Conservation (phyloP, 1,140 invertebrate genomes). For the Atta texana region DNA sequence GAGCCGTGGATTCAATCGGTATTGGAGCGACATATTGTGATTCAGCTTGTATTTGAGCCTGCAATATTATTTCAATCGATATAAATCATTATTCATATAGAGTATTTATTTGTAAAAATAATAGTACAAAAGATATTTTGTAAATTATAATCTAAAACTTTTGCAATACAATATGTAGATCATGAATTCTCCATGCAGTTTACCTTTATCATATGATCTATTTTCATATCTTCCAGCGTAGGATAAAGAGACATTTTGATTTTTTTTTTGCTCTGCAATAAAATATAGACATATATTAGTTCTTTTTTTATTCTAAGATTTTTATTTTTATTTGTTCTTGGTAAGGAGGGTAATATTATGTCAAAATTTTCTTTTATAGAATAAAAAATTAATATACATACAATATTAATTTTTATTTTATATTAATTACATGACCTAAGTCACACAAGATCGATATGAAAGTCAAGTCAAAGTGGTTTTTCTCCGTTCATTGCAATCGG, state of each 20-base stretch:
- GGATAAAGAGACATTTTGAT: constrained; percentile 94
- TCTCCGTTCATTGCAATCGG: not conserved
- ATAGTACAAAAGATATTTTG: not conserved
- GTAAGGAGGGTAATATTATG: not conserved
- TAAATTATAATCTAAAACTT: constrained; percentile 9
- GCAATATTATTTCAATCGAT: constrained; percentile 21
- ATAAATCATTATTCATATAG: not conserved
- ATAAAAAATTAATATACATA: not conserved
- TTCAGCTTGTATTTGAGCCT: constrained; percentile 81
- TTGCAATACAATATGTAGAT: not conserved
- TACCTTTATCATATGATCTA: constrained; percentile 94
- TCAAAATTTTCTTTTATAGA: not conserved
- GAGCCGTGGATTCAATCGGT: constrained; percentile 50
- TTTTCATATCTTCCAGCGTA: constrained; percentile 97
- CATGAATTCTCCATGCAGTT: constrained; percentile 77
- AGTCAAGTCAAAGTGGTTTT: not conserved
- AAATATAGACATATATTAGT: not conserved
- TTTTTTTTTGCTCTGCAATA: not conserved
- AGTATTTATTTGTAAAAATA: not conserved
- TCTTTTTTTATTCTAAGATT: not conserved
- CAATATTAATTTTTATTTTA: constrained; percentile 2
- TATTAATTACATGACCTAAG: not conserved
- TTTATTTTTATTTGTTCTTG: not conserved
- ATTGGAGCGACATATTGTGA: constrained; percentile 70
- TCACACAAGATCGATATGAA: not conserved